A percentile compares a stretch with the other conserved stretches of the same genome.
These are phyloP conservation scores for Dreissena rostriformis DNA, from an alignment of 1,140 invertebrate genomes.

Conservation along the genomic window DNA sequence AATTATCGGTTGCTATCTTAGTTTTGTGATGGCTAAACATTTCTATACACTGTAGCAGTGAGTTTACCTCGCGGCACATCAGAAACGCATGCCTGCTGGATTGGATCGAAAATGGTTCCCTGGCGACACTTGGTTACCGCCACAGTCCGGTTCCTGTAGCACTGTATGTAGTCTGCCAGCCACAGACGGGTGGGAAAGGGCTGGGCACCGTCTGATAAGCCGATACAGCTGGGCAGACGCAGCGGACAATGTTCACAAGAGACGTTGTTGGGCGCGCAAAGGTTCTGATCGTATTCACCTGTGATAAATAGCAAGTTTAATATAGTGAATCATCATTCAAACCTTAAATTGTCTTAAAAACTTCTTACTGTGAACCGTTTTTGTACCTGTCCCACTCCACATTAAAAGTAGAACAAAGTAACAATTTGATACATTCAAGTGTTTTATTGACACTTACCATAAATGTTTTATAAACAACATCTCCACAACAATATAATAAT, in stretches of 20 bases:
- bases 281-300: conserved; percentile 65
- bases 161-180: conserved; percentile 36
- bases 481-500: too few species aligned
- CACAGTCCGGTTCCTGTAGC: conserved; percentile 47
- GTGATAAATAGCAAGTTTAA: background rate
- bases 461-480: too few species aligned
- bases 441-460: too few species aligned
- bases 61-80: conserved; percentile 38
- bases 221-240: conserved; percentile 60
- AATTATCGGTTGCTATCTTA: too few species aligned
- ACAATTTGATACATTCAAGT: too few species aligned
- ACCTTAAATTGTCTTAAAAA: too few species aligned
- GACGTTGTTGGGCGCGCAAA: conserved; percentile 44
- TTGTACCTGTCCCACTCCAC: too few species aligned
- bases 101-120: conserved; percentile 45
- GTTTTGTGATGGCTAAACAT: too few species aligned
- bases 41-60: too few species aligned
- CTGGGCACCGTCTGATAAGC: conserved; percentile 53
- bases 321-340: too few species aligned
- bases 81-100: conserved; percentile 15
- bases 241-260: conserved; percentile 55
- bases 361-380: too few species aligned
- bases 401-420: too few species aligned
- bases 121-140: conserved; percentile 46
- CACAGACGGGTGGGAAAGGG: conserved; percentile 40